These are phyloP conservation scores for Saguinus imperator DNA, from an alignment of 2,113 vertebrate genomes.

Conservation along the genomic window DNA sequence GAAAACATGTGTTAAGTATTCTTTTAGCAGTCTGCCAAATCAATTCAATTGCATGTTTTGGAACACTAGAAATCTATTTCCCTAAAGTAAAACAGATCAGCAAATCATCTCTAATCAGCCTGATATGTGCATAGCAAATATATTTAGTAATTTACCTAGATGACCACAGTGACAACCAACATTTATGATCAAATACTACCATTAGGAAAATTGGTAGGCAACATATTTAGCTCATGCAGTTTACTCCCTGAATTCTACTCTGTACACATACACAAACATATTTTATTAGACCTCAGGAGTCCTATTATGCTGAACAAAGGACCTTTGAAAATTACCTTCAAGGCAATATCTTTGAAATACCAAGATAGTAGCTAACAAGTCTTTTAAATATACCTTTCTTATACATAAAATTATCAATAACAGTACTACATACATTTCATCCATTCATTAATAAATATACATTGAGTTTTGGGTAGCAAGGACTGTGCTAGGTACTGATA, in stretches of 20 bases:
- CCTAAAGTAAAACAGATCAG: conserved; percentile 66
- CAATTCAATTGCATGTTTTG: conserved; percentile 58
- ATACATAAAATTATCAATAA: neutral
- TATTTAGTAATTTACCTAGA: conserved; percentile 55
- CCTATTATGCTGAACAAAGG: neutral
- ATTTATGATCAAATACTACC: conserved; percentile 40
- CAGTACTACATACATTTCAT: neutral
- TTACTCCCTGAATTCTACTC: neutral
- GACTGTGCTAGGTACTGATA: neutral
- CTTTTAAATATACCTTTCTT: neutral
- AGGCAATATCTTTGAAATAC: neutral
- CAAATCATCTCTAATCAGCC: conserved; percentile 65
- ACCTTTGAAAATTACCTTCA: neutral
- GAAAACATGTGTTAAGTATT: conserved; percentile 65
- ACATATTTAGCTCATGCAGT: neutral
- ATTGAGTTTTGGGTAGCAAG: neutral
- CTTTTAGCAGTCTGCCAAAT: conserved; percentile 58
- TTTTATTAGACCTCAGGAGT: neutral
- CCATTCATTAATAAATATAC: neutral
- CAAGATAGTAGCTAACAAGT: neutral
- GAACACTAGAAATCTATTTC: conserved; percentile 70
- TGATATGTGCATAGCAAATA: conserved; percentile 38
- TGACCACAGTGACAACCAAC: conserved; percentile 47
- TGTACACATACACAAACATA: neutral
- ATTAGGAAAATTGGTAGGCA: conserved; percentile 21